These are phyloP conservation scores for Fragum whitleyi DNA, from an alignment of 2,888 invertebrate genomes.

Conservation along the genomic window DNA sequence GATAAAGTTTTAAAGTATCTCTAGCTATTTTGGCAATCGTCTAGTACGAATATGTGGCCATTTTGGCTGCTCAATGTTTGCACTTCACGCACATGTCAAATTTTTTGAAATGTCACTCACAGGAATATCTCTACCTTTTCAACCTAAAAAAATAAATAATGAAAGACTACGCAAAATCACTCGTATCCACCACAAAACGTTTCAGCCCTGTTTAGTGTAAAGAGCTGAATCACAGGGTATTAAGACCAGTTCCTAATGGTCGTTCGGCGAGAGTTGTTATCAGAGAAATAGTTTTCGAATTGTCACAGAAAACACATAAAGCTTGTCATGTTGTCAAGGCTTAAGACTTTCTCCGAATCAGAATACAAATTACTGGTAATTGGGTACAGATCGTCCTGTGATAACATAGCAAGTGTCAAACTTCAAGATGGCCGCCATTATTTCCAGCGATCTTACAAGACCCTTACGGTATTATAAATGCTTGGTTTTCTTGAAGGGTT, in stretches of 20 bases:
- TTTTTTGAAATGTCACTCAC: no score
- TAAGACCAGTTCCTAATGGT: not conserved
- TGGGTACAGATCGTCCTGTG: conserved; percentile 35
- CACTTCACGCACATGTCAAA: no score
- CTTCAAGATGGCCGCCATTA: conserved; percentile 12
- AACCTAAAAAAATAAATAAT: no score
- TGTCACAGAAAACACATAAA: conserved; percentile 57
- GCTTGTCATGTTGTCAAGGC: conserved; percentile 58
- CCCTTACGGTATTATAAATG: no score
- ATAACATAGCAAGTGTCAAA: conserved; percentile 16
- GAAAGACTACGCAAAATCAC: no score
- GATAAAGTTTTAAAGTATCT: not conserved
- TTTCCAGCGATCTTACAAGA: not conserved
- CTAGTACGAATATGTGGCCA: no score
- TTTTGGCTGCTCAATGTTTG: no score
- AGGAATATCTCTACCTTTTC: no score
- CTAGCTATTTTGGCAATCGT: no score
- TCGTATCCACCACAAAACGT: no score
- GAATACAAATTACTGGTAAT: conserved; percentile 66
- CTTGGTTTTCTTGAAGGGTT: no score
- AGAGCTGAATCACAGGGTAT: not conserved
- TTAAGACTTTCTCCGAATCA: conserved; percentile 44
- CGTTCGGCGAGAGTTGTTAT: conserved; percentile 43
- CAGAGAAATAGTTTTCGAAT: conserved; percentile 56
- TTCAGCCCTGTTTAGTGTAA: not conserved